Conservation (phyloP, 2,797 vertebrate species). For the Gobio occitaniae region DNA sequence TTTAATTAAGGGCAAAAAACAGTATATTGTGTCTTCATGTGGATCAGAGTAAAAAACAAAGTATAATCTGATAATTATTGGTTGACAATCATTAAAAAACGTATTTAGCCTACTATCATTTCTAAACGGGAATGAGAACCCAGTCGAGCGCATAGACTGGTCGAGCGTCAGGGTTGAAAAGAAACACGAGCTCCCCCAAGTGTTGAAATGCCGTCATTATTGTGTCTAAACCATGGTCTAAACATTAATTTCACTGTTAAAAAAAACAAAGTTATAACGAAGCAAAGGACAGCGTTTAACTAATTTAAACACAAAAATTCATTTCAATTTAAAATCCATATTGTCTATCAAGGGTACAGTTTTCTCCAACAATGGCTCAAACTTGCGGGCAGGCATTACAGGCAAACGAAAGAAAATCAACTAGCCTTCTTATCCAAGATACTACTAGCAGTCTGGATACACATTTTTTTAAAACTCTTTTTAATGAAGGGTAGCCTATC, state of each 20-base stretch:
- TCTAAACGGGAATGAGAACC: not conserved
- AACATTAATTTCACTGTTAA: not conserved
- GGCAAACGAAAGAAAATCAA: not conserved
- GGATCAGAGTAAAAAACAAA: not conserved
- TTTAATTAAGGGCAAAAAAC: too few species aligned
- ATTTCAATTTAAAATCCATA: not conserved
- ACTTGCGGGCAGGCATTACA: not conserved
- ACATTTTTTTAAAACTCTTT: not conserved
- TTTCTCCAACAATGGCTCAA: not conserved
- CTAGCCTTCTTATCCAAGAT: not conserved
- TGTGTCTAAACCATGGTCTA: too few species aligned
- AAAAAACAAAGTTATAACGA: not conserved
- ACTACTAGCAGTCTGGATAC: not conserved
- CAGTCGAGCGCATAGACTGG: not conserved
- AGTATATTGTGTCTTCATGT: not conserved
- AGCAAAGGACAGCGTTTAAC: not conserved
- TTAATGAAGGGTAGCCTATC: not conserved
- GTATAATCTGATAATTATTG: not conserved
- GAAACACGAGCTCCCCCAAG: slow-evolving; percentile 22
- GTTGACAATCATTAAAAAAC: not conserved
- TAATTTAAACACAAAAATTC: not conserved
- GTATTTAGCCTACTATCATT: not conserved
- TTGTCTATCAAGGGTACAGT: not conserved
- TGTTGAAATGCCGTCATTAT: not conserved
- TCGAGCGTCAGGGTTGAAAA: not conserved